These are phyloP conservation scores for Rhea pennata DNA, from an alignment of 2,113 vertebrate genomes.

Conservation along the genomic window DNA sequence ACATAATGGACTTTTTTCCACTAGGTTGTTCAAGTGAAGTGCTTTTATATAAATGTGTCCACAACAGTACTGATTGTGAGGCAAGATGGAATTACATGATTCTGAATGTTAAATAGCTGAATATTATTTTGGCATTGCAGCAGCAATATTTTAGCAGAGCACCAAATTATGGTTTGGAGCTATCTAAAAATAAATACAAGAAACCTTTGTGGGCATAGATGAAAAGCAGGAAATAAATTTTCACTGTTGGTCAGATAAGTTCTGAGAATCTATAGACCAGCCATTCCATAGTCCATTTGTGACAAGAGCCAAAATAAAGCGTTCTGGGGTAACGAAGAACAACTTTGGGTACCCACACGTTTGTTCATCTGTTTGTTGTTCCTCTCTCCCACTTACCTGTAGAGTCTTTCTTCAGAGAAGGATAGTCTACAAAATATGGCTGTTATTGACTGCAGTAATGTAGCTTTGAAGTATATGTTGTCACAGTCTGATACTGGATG, in stretches of 20 bases:
- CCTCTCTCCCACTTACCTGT: not conserved
- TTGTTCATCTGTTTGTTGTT: not conserved
- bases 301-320: not conserved
- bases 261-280: not conserved
- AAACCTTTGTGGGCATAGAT: not conserved
- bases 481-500: not conserved
- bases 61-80: not conserved
- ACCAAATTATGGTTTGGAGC: not conserved
- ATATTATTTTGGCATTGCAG: not conserved
- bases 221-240: conserved; percentile 9
- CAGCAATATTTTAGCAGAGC: not conserved
- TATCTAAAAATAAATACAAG: not conserved
- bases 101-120: not conserved
- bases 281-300: not conserved
- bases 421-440: not conserved
- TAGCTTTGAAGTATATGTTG: not conserved
- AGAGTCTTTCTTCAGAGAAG: conserved; percentile 10
- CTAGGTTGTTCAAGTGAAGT: not conserved
- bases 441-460: not conserved
- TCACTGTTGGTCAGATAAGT: not conserved
- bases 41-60: not conserved
- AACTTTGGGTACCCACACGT: not conserved
- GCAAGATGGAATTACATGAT: not conserved
- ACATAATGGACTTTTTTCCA: not conserved
- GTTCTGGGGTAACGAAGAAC: not conserved